Base-by-base conservation (phyloP, 92 coral and sea anemone species). In the Phenganax subtilis region DNA sequence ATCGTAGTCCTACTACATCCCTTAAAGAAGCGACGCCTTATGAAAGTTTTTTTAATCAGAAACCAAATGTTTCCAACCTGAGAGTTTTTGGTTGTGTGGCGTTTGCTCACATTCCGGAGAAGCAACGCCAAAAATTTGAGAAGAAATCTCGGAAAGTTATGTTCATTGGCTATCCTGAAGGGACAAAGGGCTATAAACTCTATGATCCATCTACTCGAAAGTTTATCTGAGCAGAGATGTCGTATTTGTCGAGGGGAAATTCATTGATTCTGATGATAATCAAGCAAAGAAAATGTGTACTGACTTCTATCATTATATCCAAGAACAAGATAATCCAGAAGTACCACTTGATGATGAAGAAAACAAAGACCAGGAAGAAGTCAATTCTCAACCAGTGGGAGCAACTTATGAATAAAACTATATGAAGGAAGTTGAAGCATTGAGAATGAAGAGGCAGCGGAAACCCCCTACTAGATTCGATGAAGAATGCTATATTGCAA, bases 1-100 rank as follows among this genome's bases (percentile, higher is more conserved):
- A 59, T 59, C 65, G 65, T 20, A 59, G 65, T 59, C 65, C 65
- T 59, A 59, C 65, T 20, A 59, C 65, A 12, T 59, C 65, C 3
- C 65, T 59, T 14, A 59, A 59, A 59, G 65, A 20, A 1, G 7
- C 7, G 0, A 59, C 65, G 15, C 65, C 65, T 20, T 59, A 1
- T 59, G 65, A 59, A 59, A 12, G 65, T 59, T 7, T 37, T 0
- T 37, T 37, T 37, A 37, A 37, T 37, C 2, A 1, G 47, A 37
- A 37, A 0, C 47, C 47, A 37, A 37, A 37, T 37, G 47, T 37
- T 37, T 37, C 47, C 5, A 37, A 37, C 47, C 47, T 37, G 5
- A 59, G 65, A 59, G 65, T 1, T 12, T 59, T 59, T 59, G 65
- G 65, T 12, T 59, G 65, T 20, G 15, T 59, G 25, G 65, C 65